A percentile compares a stretch with the other conserved stretches of the same genome.
phyloP scores from a whole-genome alignment of 2,888 invertebrate genomes.

The Gastrophysa polygoni region DNA sequence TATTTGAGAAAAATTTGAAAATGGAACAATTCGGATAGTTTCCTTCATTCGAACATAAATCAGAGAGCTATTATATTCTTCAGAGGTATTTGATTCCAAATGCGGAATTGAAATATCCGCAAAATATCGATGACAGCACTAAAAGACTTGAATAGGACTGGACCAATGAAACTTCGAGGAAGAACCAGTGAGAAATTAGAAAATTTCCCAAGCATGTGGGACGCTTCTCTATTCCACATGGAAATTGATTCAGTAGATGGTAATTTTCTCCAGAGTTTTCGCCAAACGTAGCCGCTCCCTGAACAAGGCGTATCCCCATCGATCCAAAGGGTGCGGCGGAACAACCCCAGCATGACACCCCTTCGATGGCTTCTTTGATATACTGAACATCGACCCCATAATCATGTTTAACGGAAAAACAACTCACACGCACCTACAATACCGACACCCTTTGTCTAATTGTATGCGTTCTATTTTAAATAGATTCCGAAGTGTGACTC shows the following conservation, averaged over 20 bases:
- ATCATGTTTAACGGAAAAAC: conserved; percentile 20
- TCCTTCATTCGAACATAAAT: too few relatives aligned
- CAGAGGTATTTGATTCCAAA: too few relatives aligned
- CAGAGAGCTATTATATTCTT: too few relatives aligned
- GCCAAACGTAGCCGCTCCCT: conserved; percentile 34
- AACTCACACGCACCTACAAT: conserved; percentile 18
- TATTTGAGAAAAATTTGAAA: too few relatives aligned
- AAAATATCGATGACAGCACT: too few relatives aligned
- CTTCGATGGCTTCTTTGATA: conserved; percentile 9
- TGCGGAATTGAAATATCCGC: too few relatives aligned
- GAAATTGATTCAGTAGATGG: conserved; percentile 11
- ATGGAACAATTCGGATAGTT: too few relatives aligned
- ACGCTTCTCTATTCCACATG: background rate
- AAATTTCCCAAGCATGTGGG: too few relatives aligned
- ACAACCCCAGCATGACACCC: conserved; percentile 34
- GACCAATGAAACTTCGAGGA: too few relatives aligned
- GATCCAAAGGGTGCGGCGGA: conserved; percentile 41
- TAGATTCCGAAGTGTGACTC: too few relatives aligned
- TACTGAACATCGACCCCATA: conserved; percentile 7
- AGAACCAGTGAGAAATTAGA: too few relatives aligned
- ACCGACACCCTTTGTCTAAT: background rate
- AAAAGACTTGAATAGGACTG: too few relatives aligned
- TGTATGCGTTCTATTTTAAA: background rate
- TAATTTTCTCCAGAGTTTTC: conserved; percentile 8
- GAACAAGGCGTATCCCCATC: conserved; percentile 40